phyloP scores from a whole-genome alignment of 2,113 vertebrate species.

The Abramis brama region DNA sequence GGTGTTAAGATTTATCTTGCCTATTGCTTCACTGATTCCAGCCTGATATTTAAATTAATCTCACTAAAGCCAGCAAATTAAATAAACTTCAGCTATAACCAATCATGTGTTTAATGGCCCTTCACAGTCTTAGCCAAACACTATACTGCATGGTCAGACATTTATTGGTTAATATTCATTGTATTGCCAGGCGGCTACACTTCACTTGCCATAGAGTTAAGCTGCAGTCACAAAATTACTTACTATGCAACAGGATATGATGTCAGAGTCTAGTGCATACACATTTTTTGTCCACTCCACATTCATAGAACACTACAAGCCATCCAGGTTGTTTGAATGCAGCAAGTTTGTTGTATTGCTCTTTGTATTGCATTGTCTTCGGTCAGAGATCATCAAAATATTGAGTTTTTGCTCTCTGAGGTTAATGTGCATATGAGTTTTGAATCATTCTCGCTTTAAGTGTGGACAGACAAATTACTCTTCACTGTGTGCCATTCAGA shows the following conservation, averaged over 20 bases:
- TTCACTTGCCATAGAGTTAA: slow-evolving; percentile 19
- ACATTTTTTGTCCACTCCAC: neutral
- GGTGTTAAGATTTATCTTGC: slow-evolving; percentile 45
- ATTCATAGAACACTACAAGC: neutral
- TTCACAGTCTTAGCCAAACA: slow-evolving; percentile 48
- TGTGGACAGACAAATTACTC: neutral
- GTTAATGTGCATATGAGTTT: neutral
- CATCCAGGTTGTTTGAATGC: neutral
- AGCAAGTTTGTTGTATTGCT: neutral
- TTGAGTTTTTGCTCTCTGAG: neutral
- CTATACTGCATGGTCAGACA: slow-evolving; percentile 37
- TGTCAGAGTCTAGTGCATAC: neutral
- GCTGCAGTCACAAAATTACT: slow-evolving; percentile 4
- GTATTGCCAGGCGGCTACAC: slow-evolving; percentile 40
- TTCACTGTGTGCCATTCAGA: too few relatives aligned
- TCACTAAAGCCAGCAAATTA: slow-evolving; percentile 48
- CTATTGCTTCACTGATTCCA: slow-evolving; percentile 46
- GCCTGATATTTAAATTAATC: slow-evolving; percentile 55
- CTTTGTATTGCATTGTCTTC: neutral
- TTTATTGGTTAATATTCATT: slow-evolving; percentile 40
- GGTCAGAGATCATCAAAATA: neutral
- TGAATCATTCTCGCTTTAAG: neutral
- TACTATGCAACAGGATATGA: neutral
- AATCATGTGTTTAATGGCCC: slow-evolving; percentile 60
- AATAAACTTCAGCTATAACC: slow-evolving; percentile 50